Conservation (phyloP, 2,888 invertebrate species). For the Rhodophaea formosa region DNA sequence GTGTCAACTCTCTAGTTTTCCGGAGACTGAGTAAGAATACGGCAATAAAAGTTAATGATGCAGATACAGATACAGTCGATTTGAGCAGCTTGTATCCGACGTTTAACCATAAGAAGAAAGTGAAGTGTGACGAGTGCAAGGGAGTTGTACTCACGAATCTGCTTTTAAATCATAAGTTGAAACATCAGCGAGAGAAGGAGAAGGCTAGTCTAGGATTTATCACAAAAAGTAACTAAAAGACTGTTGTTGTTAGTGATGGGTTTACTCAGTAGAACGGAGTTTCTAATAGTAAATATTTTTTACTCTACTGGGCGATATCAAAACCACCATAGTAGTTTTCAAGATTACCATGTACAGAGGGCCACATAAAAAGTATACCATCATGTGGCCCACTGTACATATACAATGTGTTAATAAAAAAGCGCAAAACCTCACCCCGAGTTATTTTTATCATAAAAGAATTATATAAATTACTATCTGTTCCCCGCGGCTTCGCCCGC, state of each 20-base stretch:
- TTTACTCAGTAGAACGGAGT: no score
- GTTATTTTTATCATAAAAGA: no score
- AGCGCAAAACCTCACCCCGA: no score
- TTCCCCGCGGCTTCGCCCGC: no score
- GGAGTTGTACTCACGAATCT: background rate
- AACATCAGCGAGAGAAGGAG: constrained; percentile 26
- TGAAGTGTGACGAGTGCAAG: background rate
- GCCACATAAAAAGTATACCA: no score
- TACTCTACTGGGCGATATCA: no score
- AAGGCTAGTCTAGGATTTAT: background rate
- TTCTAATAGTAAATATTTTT: no score
- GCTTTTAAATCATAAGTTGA: constrained; percentile 6
- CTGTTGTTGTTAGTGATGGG: background rate
- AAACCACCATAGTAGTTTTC: no score
- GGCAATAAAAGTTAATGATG: constrained; percentile 34
- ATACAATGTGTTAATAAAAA: no score
- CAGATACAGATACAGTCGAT: constrained; percentile 33
- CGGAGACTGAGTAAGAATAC: constrained; percentile 35
- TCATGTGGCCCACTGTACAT: no score
- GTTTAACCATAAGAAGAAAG: background rate
- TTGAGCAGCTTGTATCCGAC: constrained; percentile 37
- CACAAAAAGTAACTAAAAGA: background rate
- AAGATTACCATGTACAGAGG: no score
- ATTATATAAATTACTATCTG: no score
- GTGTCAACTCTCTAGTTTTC: constrained; percentile 43